Evolutionary conservation across 2,113 vertebrate species (phyloP).

Genomic region (Phodopus roborovskii): DNA sequence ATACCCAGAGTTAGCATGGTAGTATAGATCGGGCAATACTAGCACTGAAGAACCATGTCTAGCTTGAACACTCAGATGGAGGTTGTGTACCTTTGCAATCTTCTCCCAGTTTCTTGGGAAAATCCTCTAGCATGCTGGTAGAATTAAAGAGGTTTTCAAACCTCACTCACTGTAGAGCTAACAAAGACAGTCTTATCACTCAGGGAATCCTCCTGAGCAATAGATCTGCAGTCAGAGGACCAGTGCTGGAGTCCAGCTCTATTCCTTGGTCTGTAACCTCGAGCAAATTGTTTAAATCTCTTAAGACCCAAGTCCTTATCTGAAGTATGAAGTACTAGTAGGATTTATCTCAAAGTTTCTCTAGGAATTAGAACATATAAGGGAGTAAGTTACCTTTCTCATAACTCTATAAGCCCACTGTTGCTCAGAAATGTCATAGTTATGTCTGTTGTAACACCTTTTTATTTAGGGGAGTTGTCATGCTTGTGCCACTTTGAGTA

Average conservation of each 20-base stretch:
- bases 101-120: not conserved
- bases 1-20: not conserved
- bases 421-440: slow-evolving; percentile 12
- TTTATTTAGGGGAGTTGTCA: not conserved
- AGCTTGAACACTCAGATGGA: not conserved
- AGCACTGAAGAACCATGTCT: not conserved
- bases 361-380: not conserved
- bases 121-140: not conserved
- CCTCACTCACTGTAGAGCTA: not conserved
- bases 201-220: not conserved
- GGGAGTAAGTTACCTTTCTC: slow-evolving; percentile 18
- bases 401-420: not conserved
- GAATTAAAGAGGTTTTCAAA: not conserved
- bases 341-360: slow-evolving; percentile 29
- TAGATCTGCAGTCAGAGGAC: not conserved
- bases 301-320: not conserved
- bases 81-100: not conserved
- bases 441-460: not conserved
- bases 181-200: not conserved
- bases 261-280: not conserved
- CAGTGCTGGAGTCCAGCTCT: not conserved
- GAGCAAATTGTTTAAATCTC: not conserved
- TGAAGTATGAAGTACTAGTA: not conserved
- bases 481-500: not conserved
- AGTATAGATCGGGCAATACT: not conserved